These are phyloP conservation scores for Drosophila testacea DNA, from an alignment of 2,888 invertebrate species.

Conservation along the genomic window DNA sequence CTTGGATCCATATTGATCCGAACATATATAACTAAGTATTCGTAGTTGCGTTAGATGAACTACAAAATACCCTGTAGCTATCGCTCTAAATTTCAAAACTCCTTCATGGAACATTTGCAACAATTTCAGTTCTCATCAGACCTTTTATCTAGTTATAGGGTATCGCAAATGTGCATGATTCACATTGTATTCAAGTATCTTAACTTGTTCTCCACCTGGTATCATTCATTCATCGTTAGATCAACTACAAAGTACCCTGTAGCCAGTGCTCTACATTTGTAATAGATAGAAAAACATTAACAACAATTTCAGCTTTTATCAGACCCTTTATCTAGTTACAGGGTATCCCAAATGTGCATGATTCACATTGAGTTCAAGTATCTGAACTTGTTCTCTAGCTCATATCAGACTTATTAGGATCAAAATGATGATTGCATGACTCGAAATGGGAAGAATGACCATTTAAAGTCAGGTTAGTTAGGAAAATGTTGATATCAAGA, in stretches of 20 bases:
- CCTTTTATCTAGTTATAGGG: background rate
- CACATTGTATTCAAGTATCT: background rate
- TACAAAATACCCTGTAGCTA: background rate
- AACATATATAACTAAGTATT: background rate
- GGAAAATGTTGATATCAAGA: slow-evolving; percentile 1
- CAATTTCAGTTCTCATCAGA: background rate
- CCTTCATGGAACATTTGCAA: no score
- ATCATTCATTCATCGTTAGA: slow-evolving; percentile 6
- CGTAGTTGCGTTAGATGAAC: background rate
- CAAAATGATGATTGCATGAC: slow-evolving; percentile 24
- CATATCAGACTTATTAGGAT: slow-evolving; percentile 2
- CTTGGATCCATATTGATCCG: background rate
- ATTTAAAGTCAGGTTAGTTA: background rate
- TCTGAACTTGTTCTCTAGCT: slow-evolving; percentile 13
- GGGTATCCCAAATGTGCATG: slow-evolving; percentile 6
- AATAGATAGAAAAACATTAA: no score
- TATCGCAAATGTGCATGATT: slow-evolving; percentile 8
- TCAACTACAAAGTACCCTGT: no score
- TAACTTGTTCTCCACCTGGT: slow-evolving; percentile 11
- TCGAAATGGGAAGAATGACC: slow-evolving; percentile 23
- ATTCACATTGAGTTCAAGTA: slow-evolving; percentile 2
- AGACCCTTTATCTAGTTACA: background rate
- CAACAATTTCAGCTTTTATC: background rate
- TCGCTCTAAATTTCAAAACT: no score
- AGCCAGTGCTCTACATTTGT: background rate